Evolutionary conservation across 2,113 vertebrate species (phyloP).

Genomic region (Corvus cornix): DNA sequence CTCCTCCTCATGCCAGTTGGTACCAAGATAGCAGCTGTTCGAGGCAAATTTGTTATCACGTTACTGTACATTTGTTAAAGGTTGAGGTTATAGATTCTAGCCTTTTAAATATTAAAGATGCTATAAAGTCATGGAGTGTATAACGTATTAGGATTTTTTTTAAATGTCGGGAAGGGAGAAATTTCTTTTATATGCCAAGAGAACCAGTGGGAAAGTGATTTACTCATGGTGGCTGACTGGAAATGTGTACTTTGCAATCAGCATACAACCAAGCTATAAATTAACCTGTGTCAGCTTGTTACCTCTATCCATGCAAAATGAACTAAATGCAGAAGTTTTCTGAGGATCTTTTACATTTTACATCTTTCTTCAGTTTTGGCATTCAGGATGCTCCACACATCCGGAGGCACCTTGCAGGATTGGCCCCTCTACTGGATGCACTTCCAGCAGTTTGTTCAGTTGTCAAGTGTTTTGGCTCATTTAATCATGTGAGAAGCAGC

Average conservation of each 20-base stretch:
- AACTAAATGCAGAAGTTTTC: not conserved
- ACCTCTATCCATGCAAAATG: not conserved
- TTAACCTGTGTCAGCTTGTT: conserved; percentile 26
- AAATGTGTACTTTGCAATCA: conserved; percentile 49
- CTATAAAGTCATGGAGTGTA: conserved; percentile 36
- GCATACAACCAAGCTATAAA: conserved; percentile 33
- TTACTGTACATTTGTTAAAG: conserved; percentile 63
- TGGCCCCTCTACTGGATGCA: not conserved
- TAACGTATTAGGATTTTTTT: conserved; percentile 32
- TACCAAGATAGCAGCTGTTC: conserved; percentile 65
- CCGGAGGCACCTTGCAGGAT: not conserved
- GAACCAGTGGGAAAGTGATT: conserved; percentile 37
- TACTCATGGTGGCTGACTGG: conserved; percentile 24
- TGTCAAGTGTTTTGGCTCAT: not conserved
- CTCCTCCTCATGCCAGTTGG: conserved; percentile 52
- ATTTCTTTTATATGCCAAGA: conserved; percentile 44
- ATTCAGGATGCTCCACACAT: not conserved
- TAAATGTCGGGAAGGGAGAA: conserved; percentile 48
- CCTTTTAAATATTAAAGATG: conserved; percentile 63
- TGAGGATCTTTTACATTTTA: not conserved
- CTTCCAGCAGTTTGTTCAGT: not conserved
- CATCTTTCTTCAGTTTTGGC: not conserved
- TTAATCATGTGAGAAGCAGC: not conserved
- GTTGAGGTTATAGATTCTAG: conserved; percentile 56
- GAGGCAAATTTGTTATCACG: conserved; percentile 33